phyloP scores from a whole-genome alignment of 92 coral and sea anemone species.

The Phymanthus crucifer region DNA sequence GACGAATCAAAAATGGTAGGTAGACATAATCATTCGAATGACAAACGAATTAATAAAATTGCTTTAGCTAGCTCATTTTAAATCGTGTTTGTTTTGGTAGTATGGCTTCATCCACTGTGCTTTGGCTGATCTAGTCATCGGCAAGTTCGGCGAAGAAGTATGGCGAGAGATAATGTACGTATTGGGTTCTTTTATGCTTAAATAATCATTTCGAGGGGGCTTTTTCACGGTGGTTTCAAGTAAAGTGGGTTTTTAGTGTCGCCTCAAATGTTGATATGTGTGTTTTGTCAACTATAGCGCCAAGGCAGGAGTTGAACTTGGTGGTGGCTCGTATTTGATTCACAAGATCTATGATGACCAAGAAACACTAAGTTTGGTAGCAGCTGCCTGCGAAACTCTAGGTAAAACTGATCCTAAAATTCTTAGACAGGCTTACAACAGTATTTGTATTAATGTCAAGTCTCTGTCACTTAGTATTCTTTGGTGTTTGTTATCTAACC shows the following conservation, averaged over 20 bases:
- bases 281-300: conserved; percentile 53
- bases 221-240: conserved; percentile 15
- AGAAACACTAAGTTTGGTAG: conserved; percentile 78
- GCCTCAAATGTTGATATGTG: conserved; percentile 40
- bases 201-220: conserved; percentile 12
- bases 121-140: conserved; percentile 87
- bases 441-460: not conserved
- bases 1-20: conserved; percentile 32
- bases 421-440: not conserved
- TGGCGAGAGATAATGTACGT: conserved; percentile 92
- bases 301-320: conserved; percentile 95
- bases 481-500: not conserved
- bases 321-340: conserved; percentile 95
- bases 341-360: conserved; percentile 92
- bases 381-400: conserved; percentile 83
- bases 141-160: conserved; percentile 92
- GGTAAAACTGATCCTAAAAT: conserved; percentile 58
- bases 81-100: conserved; percentile 48
- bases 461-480: conserved; percentile 14
- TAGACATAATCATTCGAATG: conserved; percentile 11
- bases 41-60: conserved; percentile 11
- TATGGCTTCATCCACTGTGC: conserved; percentile 98
- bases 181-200: conserved; percentile 4
- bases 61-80: conserved; percentile 2
- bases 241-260: conserved; percentile 10